These are phyloP conservation scores for Periophthalmodon schlosseri DNA, from an alignment of 2,113 vertebrate species.

Conservation along the genomic window DNA sequence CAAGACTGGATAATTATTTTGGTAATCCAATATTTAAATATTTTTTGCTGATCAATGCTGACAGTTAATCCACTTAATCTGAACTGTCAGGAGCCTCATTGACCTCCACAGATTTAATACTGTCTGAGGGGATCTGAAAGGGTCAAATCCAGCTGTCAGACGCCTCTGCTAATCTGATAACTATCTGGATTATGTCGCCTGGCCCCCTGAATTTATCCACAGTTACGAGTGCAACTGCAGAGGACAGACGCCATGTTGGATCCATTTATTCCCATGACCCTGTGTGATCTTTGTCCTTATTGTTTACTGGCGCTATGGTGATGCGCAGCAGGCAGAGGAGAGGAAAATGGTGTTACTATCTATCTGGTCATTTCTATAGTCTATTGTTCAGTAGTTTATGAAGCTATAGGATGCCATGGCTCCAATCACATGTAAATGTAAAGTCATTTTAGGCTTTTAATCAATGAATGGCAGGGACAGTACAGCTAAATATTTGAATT, in stretches of 20 bases:
- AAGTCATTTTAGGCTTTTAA: too few species aligned
- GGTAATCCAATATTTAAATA: not conserved
- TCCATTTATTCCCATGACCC: slow-evolving; percentile 3
- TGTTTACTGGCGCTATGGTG: slow-evolving; percentile 19
- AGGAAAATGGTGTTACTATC: not conserved
- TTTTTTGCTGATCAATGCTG: slow-evolving; percentile 28
- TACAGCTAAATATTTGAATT: too few species aligned
- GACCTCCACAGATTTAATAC: slow-evolving; percentile 49
- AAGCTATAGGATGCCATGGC: not conserved
- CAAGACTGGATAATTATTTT: not conserved
- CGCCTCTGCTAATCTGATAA: slow-evolving; percentile 61
- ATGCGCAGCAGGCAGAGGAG: not conserved
- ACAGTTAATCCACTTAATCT: slow-evolving; percentile 51
- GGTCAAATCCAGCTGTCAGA: slow-evolving; percentile 52
- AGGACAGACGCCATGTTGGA: not conserved
- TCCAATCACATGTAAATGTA: too few species aligned
- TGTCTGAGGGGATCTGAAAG: slow-evolving; percentile 51
- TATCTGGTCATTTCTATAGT: not conserved
- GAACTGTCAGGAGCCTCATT: slow-evolving; percentile 13
- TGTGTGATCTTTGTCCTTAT: not conserved
- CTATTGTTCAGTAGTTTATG: not conserved
- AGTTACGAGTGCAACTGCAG: slow-evolving; percentile 2
- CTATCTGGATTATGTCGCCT: slow-evolving; percentile 56
- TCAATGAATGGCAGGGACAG: too few species aligned
- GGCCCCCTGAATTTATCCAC: slow-evolving; percentile 27